Conservation (phyloP, 2,113 vertebrate species). For the Paradoxurus hermaphroditus region DNA sequence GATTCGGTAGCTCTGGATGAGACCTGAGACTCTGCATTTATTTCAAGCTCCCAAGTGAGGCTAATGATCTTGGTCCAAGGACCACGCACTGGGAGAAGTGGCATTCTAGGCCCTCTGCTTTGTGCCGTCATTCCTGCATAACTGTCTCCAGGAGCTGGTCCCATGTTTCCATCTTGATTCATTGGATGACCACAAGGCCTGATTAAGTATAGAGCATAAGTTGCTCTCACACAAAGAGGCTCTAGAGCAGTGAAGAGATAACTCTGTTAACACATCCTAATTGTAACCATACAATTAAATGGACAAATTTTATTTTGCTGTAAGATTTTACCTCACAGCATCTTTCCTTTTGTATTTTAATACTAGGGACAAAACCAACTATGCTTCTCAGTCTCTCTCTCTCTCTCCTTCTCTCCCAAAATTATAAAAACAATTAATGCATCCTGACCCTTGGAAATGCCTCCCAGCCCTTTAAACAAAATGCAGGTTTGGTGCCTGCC, state of each 20-base stretch:
- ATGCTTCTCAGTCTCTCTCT: not conserved
- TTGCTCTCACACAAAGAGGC: constrained; percentile 36
- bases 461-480: constrained; percentile 88
- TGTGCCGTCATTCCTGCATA: not conserved
- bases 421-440: constrained; percentile 82
- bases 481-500: constrained; percentile 84
- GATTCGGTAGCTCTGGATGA: not conserved
- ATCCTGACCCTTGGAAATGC: constrained; percentile 84
- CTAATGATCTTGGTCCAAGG: not conserved
- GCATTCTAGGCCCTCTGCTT: not conserved
- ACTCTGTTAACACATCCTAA: constrained; percentile 15
- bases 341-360: constrained; percentile 62
- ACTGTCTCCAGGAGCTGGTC: constrained; percentile 20
- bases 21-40: not conserved
- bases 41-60: not conserved
- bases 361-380: constrained; percentile 62
- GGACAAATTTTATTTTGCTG: constrained; percentile 58
- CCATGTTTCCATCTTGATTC: not conserved
- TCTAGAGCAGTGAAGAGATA: not conserved
- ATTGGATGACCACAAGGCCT: constrained; percentile 16
- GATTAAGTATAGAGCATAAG: not conserved
- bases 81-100: too few relatives aligned
- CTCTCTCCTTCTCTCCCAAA: constrained; percentile 46
- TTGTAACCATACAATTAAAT: constrained; percentile 47
- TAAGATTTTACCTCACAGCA: constrained; percentile 57